These are phyloP conservation scores for Jordanella pulchra DNA, from an alignment of 2,797 vertebrate genomes.

Conservation along the genomic window DNA sequence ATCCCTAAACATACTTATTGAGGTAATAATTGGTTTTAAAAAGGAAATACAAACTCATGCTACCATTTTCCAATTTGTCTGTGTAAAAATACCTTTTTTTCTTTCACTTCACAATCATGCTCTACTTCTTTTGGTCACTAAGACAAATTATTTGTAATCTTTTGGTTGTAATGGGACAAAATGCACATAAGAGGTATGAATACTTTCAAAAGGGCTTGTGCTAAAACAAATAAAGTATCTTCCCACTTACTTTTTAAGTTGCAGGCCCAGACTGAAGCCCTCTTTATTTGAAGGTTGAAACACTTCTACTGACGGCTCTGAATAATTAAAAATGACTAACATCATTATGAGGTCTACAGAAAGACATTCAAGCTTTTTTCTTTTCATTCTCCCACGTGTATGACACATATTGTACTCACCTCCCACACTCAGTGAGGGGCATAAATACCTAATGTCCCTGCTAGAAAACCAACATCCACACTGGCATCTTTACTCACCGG, in stretches of 20 bases:
- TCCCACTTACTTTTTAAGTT: conserved; percentile 94
- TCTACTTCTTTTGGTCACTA: neutral
- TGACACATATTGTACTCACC: conserved; percentile 55
- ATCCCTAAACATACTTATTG: neutral
- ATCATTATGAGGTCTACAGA: conserved; percentile 47
- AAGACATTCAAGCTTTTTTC: conserved; percentile 27
- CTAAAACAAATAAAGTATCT: neutral
- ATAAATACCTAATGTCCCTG: conserved; percentile 60
- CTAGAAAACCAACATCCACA: conserved; percentile 65
- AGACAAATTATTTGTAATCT: neutral
- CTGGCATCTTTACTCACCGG: conserved; percentile 85
- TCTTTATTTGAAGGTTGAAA: conserved; percentile 99
- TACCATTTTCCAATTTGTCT: neutral
- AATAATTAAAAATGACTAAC: conserved; percentile 49
- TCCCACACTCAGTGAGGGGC: conserved; percentile 61
- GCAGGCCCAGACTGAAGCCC: conserved; percentile 94
- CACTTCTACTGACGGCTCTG: conserved; percentile 97
- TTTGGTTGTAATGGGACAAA: neutral
- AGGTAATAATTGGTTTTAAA: neutral
- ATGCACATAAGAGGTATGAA: neutral
- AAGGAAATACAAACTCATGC: neutral
- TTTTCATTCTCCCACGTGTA: conserved; percentile 36
- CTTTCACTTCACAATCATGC: neutral
- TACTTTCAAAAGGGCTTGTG: neutral
- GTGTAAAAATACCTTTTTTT: neutral